Percentiles rank a stretch among this genome's conserved stretches.
phyloP scores from a whole-genome alignment of 2,797 vertebrate genomes.

The Rachycentron canadum region DNA sequence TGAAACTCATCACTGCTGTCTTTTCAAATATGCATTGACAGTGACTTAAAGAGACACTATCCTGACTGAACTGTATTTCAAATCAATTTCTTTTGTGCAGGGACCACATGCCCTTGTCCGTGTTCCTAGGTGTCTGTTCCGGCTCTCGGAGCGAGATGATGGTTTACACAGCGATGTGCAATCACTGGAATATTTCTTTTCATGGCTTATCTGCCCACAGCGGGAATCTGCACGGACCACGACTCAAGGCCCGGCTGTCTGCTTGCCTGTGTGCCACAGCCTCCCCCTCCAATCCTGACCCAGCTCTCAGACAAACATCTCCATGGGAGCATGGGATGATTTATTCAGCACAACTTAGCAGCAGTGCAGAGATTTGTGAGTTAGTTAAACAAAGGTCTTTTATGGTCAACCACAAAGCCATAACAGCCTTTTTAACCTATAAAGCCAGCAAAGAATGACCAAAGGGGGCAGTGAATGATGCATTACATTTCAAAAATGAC shows the following conservation, averaged over 20 bases:
- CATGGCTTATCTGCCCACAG: slow-evolving; percentile 80
- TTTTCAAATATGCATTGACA: slow-evolving; percentile 77
- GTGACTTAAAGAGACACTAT: slow-evolving; percentile 77
- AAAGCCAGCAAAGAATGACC: slow-evolving; percentile 43
- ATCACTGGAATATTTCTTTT: slow-evolving; percentile 83
- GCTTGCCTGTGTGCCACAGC: slow-evolving; percentile 53
- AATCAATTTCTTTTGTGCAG: slow-evolving; percentile 75
- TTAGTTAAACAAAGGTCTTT: slow-evolving; percentile 71
- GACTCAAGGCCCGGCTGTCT: slow-evolving; percentile 59
- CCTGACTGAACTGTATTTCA: slow-evolving; percentile 72
- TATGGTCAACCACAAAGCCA: slow-evolving; percentile 64
- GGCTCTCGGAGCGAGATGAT: slow-evolving; percentile 72
- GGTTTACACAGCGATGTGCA: slow-evolving; percentile 84
- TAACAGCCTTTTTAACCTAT: slow-evolving; percentile 65
- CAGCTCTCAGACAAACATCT: slow-evolving; percentile 68
- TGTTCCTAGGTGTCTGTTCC: slow-evolving; percentile 73
- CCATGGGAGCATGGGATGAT: slow-evolving; percentile 65
- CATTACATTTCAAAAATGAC: slow-evolving; percentile 56
- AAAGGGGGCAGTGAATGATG: slow-evolving; percentile 52
- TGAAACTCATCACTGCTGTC: slow-evolving; percentile 76
- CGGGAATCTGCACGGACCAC: slow-evolving; percentile 74
- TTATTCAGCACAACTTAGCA: slow-evolving; percentile 71
- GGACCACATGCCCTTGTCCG: slow-evolving; percentile 50
- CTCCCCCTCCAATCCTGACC: slow-evolving; percentile 60
- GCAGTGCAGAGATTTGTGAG: slow-evolving; percentile 63